Percentiles rank a stretch among this genome's conserved stretches.
These are phyloP conservation scores for Melipona quadrifasciata DNA, from an alignment of 1,140 invertebrate genomes.

Conservation along the genomic window DNA sequence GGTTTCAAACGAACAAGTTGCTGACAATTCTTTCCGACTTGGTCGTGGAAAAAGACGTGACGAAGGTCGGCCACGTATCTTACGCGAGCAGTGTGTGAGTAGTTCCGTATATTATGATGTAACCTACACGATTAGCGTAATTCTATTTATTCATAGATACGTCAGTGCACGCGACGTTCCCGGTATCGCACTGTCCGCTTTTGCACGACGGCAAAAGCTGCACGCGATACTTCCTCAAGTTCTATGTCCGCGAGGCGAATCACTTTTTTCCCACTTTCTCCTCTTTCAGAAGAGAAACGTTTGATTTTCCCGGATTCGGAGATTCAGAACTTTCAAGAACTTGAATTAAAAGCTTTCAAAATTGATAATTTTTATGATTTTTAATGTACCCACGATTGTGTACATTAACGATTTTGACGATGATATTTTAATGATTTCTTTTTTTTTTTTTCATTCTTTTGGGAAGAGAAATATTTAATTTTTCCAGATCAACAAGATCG, in stretches of 20 bases:
- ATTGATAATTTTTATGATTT: too few species aligned
- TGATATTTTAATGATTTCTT: too few species aligned
- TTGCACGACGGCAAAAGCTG: not conserved
- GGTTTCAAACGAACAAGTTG: slow-evolving; percentile 1
- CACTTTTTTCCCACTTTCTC: not conserved
- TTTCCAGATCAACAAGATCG: too few species aligned
- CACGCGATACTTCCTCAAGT: not conserved
- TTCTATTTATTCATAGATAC: slow-evolving; percentile 70
- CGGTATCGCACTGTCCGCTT: slow-evolving; percentile 13
- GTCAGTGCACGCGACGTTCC: slow-evolving; percentile 20
- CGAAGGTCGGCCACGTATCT: slow-evolving; percentile 73
- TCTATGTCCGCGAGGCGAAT: not conserved
- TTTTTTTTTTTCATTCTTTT: too few species aligned
- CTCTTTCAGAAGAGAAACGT: too few species aligned
- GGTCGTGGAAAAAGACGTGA: not conserved
- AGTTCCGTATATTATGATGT: slow-evolving; percentile 75
- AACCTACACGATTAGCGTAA: slow-evolving; percentile 75
- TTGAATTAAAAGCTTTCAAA: too few species aligned
- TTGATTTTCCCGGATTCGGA: too few species aligned
- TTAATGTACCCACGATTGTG: too few species aligned
- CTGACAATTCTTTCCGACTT: slow-evolving; percentile 8
- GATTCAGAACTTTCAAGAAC: not conserved
- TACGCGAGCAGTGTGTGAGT: slow-evolving; percentile 63
- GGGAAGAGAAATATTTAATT: too few species aligned
- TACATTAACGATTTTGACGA: too few species aligned